Conservation (phyloP, 2,888 invertebrate species). For the Drosophila mimica region DNA sequence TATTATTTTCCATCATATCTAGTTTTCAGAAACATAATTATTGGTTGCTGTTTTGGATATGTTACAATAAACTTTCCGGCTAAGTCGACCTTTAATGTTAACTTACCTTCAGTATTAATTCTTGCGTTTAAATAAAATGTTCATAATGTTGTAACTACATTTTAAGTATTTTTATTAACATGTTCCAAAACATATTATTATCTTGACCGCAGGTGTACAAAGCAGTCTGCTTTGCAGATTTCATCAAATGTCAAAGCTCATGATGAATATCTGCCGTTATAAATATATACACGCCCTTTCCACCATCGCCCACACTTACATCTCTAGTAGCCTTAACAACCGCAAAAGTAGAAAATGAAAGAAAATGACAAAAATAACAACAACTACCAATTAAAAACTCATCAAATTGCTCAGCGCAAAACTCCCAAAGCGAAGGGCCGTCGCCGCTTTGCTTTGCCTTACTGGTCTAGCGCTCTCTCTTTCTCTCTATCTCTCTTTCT, state of each 20-base stretch:
- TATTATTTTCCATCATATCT: no score
- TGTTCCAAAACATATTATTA: no score
- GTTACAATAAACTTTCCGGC: not conserved
- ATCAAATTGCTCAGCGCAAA: conserved; percentile 48
- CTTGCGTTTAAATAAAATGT: not conserved
- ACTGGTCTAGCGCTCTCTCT: not conserved
- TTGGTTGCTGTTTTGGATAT: no score
- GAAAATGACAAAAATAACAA: conserved; percentile 13
- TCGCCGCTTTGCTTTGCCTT: not conserved
- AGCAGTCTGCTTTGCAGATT: not conserved
- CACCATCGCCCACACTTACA: not conserved
- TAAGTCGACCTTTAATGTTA: not conserved
- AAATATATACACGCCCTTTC: not conserved
- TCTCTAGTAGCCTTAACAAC: conserved; percentile 18
- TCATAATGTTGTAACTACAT: not conserved
- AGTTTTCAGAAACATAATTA: no score
- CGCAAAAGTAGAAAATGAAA: conserved; percentile 19
- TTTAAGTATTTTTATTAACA: not conserved
- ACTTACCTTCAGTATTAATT: not conserved
- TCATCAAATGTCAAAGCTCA: conserved; percentile 14
- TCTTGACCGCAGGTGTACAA: not conserved
- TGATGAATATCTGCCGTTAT: conserved; percentile 16
- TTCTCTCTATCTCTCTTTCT: not conserved
- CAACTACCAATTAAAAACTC: conserved; percentile 61
- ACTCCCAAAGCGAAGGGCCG: conserved; percentile 40